Conservation (phyloP, 2,113 vertebrate species). For the Glaucomys volans region DNA sequence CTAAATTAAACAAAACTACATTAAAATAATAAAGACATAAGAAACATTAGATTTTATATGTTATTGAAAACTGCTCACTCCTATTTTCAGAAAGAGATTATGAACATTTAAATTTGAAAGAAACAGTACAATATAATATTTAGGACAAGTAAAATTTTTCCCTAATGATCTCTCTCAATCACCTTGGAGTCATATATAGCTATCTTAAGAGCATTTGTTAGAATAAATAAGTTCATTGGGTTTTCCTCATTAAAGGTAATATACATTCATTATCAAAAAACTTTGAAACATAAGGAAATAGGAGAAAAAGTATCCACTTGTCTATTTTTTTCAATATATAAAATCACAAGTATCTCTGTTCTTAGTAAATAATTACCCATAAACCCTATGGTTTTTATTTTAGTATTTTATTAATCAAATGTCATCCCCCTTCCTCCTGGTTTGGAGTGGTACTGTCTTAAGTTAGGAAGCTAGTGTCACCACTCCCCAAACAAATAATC, state of each 20-base stretch:
- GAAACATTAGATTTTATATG: constrained; percentile 45
- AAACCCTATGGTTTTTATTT: background rate
- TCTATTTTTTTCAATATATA: background rate
- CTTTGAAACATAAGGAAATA: constrained; percentile 25
- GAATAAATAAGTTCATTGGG: constrained; percentile 4
- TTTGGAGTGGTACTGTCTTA: background rate
- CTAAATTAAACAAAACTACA: constrained; percentile 40
- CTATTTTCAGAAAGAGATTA: constrained; percentile 27
- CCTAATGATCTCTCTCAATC: background rate
- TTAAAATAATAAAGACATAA: background rate
- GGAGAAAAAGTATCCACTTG: background rate
- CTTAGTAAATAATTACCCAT: constrained; percentile 41
- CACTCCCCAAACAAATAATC: constrained; percentile 20
- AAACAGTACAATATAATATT: background rate
- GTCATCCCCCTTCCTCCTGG: background rate
- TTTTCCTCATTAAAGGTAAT: background rate
- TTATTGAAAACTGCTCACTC: background rate
- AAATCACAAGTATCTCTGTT: background rate
- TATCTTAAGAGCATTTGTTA: constrained; percentile 21
- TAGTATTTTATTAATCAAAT: constrained; percentile 54
- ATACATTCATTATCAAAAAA: constrained; percentile 40
- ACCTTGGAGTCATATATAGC: background rate
- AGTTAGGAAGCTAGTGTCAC: constrained; percentile 26
- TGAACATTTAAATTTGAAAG: constrained; percentile 56
- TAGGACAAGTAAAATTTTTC: constrained; percentile 1